phyloP scores from a whole-genome alignment of 1,140 invertebrate species.

The Drosophila sechellia region DNA sequence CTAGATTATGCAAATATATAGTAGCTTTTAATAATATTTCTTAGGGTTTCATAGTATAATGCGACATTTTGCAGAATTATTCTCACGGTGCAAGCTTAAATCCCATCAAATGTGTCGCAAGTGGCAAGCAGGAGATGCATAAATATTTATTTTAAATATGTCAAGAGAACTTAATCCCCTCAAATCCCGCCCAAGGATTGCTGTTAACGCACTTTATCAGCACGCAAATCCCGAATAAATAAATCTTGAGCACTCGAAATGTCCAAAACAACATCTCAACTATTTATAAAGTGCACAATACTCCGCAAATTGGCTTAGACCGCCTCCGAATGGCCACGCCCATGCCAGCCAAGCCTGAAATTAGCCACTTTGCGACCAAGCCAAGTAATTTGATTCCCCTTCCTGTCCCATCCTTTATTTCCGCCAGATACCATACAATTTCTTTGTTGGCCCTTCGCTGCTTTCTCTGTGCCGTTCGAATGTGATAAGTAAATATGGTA shows the following conservation, averaged over 20 bases:
- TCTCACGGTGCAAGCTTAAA: neutral
- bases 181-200: neutral
- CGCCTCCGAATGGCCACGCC: constrained; percentile 20
- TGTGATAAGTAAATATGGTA: constrained; percentile 36
- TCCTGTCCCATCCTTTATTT: constrained; percentile 16
- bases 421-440: constrained; percentile 43
- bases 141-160: constrained; percentile 4
- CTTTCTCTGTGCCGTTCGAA: constrained; percentile 17
- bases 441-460: constrained; percentile 20
- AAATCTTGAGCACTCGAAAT: constrained; percentile 12
- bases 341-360: constrained; percentile 45
- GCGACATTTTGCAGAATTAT: too few relatives aligned
- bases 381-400: constrained; percentile 40
- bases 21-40: neutral
- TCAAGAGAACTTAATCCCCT: neutral
- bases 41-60: too few relatives aligned
- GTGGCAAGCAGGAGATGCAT: neutral
- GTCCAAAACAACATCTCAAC: constrained; percentile 44
- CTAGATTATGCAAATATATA: neutral
- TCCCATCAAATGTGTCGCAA: neutral
- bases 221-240: constrained; percentile 15
- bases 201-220: constrained; percentile 49
- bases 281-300: constrained; percentile 76
- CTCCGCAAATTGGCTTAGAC: constrained; percentile 64
- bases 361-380: constrained; percentile 55